These are phyloP conservation scores for Aix galericulata DNA, from an alignment of 2,113 vertebrate genomes.

Conservation along the genomic window DNA sequence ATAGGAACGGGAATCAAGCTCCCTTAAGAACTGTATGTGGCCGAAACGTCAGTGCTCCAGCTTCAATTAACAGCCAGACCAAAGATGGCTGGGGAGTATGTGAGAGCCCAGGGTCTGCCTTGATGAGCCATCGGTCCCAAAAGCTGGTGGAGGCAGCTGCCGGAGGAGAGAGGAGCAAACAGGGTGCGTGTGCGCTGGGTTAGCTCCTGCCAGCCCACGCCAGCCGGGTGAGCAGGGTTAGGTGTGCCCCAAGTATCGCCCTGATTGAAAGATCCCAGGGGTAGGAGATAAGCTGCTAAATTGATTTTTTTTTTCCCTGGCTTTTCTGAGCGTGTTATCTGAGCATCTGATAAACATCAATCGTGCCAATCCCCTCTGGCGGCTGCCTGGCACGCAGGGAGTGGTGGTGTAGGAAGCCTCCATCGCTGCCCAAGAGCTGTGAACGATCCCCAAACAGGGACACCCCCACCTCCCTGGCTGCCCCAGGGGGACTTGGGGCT, in stretches of 20 bases:
- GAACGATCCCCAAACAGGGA: rapidly evolving
- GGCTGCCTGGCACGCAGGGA: rapidly evolving
- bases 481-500: not conserved
- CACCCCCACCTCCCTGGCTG: not conserved
- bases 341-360: not conserved
- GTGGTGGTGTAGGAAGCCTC: rapidly evolving
- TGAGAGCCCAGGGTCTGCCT: not conserved
- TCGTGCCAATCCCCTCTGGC: rapidly evolving
- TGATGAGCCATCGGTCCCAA: not conserved
- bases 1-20: not conserved
- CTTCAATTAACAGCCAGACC: not conserved
- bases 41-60: not conserved
- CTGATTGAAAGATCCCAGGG: not conserved
- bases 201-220: not conserved
- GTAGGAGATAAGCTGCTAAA: not conserved
- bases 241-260: not conserved
- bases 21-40: not conserved
- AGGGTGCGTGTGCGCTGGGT: not conserved
- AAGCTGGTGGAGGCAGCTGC: rapidly evolving
- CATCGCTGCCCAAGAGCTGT: not conserved
- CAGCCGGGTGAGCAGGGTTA: rapidly evolving
- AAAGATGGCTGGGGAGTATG: not conserved
- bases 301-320: not conserved
- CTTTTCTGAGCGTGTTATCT: not conserved
- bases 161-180: rapidly evolving